phyloP scores from a whole-genome alignment of 2,888 invertebrate genomes.

The Scaptodrosophila latifasciaeformis region DNA sequence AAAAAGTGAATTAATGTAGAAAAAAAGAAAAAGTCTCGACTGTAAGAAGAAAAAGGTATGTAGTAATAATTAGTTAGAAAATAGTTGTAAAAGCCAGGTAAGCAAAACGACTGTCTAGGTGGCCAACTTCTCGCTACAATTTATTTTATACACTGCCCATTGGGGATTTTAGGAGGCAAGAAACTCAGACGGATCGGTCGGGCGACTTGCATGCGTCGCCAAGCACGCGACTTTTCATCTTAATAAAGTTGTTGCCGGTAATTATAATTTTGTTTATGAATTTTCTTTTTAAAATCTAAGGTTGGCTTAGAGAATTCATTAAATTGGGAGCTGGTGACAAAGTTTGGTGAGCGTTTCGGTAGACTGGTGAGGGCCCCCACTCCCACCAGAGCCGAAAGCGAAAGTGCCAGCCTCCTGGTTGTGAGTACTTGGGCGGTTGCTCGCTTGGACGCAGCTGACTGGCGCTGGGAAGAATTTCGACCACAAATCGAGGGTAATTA shows the following conservation, averaged over 20 bases:
- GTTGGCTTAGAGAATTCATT: slow-evolving; percentile 27
- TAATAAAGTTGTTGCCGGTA: slow-evolving; percentile 36
- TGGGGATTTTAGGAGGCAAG: too few species aligned
- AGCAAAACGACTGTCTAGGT: slow-evolving; percentile 13
- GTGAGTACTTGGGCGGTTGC: slow-evolving; percentile 20
- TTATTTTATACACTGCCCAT: slow-evolving; percentile 24
- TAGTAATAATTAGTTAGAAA: slow-evolving; percentile 36
- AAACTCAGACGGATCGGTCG: too few species aligned
- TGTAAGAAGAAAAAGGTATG: slow-evolving; percentile 7
- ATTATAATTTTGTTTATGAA: slow-evolving; percentile 44
- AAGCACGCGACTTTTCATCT: slow-evolving; percentile 52
- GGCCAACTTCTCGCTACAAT: slow-evolving; percentile 23
- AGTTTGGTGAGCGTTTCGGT: slow-evolving; percentile 47
- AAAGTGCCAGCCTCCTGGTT: slow-evolving; percentile 47
- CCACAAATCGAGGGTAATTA: slow-evolving; percentile 69
- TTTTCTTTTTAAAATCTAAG: slow-evolving; percentile 34
- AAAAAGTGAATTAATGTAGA: too few species aligned
- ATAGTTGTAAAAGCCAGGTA: slow-evolving; percentile 17
- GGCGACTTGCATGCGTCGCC: not conserved
- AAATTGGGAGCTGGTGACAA: slow-evolving; percentile 44
- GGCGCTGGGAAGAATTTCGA: slow-evolving; percentile 67
- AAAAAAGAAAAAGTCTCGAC: slow-evolving; percentile 24
- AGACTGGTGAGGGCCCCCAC: slow-evolving; percentile 33
- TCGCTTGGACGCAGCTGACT: slow-evolving; percentile 55
- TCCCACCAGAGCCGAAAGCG: slow-evolving; percentile 49